Evolutionary conservation across 2,888 invertebrate genomes (phyloP).

Genomic region (Eristalis arbustorum): DNA sequence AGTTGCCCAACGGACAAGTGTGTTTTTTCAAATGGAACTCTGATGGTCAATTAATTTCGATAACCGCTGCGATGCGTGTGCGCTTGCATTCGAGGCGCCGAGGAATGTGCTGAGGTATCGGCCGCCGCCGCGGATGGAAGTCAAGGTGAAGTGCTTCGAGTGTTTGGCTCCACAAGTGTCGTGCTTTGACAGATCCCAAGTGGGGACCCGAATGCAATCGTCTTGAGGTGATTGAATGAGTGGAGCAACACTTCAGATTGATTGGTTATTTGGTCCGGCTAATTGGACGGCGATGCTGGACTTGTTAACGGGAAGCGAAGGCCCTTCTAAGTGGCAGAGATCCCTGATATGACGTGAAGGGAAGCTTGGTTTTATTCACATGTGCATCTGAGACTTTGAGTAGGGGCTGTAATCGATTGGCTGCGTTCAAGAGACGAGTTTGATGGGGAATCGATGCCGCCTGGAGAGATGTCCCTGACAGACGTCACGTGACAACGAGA

Average conservation of each 20-base stretch:
- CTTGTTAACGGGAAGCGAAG: no score
- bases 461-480: no score
- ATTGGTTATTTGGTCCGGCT: neutral
- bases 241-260: neutral
- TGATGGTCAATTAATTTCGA: neutral
- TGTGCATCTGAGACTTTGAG: no score
- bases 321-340: no score
- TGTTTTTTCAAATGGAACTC: neutral
- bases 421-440: no score
- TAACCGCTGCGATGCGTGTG: neutral
- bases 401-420: no score
- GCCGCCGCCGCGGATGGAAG: neutral
- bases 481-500: no score
- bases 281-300: no score
- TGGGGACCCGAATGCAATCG: neutral
- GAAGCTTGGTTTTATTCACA: no score
- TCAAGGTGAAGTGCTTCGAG: neutral
- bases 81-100: neutral
- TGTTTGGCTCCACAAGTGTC: neutral
- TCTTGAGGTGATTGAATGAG: neutral
- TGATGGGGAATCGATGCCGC: no score
- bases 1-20: neutral
- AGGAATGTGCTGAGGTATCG: neutral
- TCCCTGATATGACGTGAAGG: no score
- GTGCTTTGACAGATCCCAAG: neutral